Base-by-base conservation (phyloP, 2,888 invertebrate species). In the Cremastinae sp. region DNA sequence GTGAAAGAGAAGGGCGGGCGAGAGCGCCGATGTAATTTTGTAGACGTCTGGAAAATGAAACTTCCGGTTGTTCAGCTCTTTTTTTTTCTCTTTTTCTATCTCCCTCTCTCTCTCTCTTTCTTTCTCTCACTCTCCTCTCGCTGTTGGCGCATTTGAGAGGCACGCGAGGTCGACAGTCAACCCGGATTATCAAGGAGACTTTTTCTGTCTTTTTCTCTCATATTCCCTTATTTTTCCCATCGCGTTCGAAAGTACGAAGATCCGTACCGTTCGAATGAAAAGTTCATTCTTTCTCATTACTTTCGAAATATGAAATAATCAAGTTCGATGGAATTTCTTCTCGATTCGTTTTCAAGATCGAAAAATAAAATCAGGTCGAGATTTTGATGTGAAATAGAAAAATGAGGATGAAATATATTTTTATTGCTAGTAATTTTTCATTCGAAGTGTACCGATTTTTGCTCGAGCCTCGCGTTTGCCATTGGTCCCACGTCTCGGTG, bases 401-500 rank as follows among this genome's bases (percentile, higher is more conserved):
- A n/a, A n/a, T n/a, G n/a, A n/a, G n/a, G n/a, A n/a, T n/a, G n/a
- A n/a, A n/a, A n/a, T n/a, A n/a, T n/a, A n/a, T n/a, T n/a, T n/a
- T n/a, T n/a, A n/a, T n/a, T n/a, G n/a, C n/a, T n/a, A n/a, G n/a
- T 8, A 18, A 49, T 20, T 20, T 12, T 64, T 18, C 47, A 20
- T 47, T 37, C 22, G 39, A 51, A 51, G 28, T 28, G 16, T 22
- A n/a, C 16, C 47, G 16, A 61, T 35, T 35, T 35, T 16, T 28
- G 14, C 10, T 28, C 35, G 0, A 69, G 72, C 68, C 51, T 72
- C 68, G 58, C 66, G 66, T 72, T 39, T 56, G 75, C 47, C 55
- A 72, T 75, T 78, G 78, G 78, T 78, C 78, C 78, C 78, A 73
- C 72, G 65, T 73, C 73, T 64, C 43, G 55, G 65, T 64, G 28